These are phyloP conservation scores for Congeria kusceri DNA, from an alignment of 2,888 invertebrate genomes.

Conservation along the genomic window DNA sequence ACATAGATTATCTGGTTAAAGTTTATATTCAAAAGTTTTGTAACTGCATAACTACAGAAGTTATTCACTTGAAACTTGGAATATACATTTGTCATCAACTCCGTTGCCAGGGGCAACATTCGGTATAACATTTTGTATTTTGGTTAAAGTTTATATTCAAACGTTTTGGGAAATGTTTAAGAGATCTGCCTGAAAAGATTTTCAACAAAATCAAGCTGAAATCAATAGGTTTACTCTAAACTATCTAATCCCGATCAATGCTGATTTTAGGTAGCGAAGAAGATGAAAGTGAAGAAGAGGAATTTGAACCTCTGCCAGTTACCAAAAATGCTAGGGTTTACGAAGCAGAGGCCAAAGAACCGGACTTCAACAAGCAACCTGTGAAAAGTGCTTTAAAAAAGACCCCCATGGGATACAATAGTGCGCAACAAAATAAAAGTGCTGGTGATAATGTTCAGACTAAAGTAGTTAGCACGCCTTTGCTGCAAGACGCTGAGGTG, in stretches of 20 bases:
- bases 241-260: background rate
- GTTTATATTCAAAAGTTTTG: no score
- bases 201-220: no score
- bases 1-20: no score
- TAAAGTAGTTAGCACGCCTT: constrained; percentile 14
- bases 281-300: constrained; percentile 50
- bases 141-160: no score
- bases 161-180: no score
- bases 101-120: no score
- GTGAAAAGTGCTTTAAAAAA: constrained; percentile 85
- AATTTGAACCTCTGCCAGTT: constrained; percentile 25
- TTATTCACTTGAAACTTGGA: no score
- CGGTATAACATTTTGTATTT: no score
- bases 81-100: no score
- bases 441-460: constrained; percentile 34
- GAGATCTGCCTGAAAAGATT: no score
- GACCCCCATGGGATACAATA: constrained; percentile 25
- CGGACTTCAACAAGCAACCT: constrained; percentile 85
- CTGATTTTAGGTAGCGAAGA: constrained; percentile 5
- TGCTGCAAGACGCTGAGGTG: constrained; percentile 16
- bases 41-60: no score
- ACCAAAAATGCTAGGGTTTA: constrained; percentile 65
- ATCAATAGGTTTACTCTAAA: no score
- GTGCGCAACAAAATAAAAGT: constrained; percentile 18
- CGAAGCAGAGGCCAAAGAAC: constrained; percentile 84